Evolutionary conservation across 1,140 invertebrate genomes (phyloP), one percentile per base, ranked within the genome.

Genomic region (Galleria mellonella): DNA sequence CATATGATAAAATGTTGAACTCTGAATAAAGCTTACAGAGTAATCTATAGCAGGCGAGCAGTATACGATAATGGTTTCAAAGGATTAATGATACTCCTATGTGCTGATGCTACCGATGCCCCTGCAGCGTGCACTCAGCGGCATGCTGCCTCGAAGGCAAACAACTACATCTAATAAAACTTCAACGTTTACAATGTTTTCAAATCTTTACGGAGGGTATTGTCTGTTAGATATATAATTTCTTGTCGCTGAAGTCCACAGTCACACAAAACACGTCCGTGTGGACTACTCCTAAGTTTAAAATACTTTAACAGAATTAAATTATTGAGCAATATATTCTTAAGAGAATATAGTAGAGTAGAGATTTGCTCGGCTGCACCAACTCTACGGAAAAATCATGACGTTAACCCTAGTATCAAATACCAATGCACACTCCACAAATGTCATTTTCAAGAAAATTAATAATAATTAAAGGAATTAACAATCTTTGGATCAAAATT

Each of bases 241-340:
- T 73, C 70, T 63, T 77, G 72, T 72, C 55, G 60, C 47, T 56
- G 56, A 53, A 55, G 74, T 73, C 77, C 69, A 76, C 74, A 66
- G 51, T 54, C 56, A 63, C 59, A 65, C 55, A 60, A 74, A 76
- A 76, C 62, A 53, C 47, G 39, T 69, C 64, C 50, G 49, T 38
- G 70, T 74, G 73, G 76, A 78, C 76, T 69, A 67, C 54, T 60
- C 57, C 65, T 82, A 76, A 75, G 53, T 76, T 79, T 76, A 78
- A 79, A 77, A 78, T 77, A 76, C 74, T 72, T 72, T 72, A 83
- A 83, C 72, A 78, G 72, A 83, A 81, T 78, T 74, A 79, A 79
- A 83, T 72, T 71, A 82, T 84, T 84, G 81, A 84, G 81, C 81
- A 84, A 84, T 79, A 81, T 82, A 81, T 81, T 75, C 74, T 45